phyloP scores from a whole-genome alignment of 2,113 vertebrate genomes.

The Bufo bufo region DNA sequence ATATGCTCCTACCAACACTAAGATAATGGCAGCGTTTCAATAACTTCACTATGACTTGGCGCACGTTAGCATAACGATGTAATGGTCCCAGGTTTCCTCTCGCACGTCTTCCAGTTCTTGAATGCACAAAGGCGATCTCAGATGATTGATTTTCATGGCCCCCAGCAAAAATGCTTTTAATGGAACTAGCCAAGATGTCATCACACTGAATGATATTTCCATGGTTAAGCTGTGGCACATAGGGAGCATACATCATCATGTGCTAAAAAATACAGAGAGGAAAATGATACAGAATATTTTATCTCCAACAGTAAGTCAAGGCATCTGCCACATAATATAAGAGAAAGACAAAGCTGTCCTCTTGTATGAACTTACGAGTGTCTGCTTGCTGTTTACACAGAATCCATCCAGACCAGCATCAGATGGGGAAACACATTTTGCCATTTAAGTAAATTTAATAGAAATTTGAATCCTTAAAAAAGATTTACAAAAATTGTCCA shows the following conservation, averaged over 20 bases:
- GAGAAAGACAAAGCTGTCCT: neutral
- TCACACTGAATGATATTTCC: conserved; percentile 57
- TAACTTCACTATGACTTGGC: conserved; percentile 53
- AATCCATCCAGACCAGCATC: neutral
- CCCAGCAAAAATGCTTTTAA: conserved; percentile 63
- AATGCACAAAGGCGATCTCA: conserved; percentile 61
- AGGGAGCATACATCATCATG: conserved; percentile 20
- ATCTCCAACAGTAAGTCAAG: conserved; percentile 45
- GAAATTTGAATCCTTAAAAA: neutral
- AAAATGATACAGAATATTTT: conserved; percentile 52
- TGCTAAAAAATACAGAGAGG: conserved; percentile 52
- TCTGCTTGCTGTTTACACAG: neutral
- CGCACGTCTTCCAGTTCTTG: conserved; percentile 60
- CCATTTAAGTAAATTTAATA: neutral
- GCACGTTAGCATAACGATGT: conserved; percentile 60
- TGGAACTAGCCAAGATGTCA: conserved; percentile 59
- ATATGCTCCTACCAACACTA: conserved; percentile 54
- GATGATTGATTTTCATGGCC: conserved; percentile 66
- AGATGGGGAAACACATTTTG: neutral
- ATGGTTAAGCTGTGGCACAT: conserved; percentile 52
- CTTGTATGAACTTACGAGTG: conserved; percentile 11
- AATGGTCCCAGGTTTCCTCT: conserved; percentile 59
- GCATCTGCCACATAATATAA: conserved; percentile 41
- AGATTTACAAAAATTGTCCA: too few relatives aligned
- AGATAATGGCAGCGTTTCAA: conserved; percentile 57